A percentile compares a stretch with the other conserved stretches of the same genome.
Conservation (phyloP, 2,113 vertebrate species). For the Neolamprologus hecqui region DNA sequence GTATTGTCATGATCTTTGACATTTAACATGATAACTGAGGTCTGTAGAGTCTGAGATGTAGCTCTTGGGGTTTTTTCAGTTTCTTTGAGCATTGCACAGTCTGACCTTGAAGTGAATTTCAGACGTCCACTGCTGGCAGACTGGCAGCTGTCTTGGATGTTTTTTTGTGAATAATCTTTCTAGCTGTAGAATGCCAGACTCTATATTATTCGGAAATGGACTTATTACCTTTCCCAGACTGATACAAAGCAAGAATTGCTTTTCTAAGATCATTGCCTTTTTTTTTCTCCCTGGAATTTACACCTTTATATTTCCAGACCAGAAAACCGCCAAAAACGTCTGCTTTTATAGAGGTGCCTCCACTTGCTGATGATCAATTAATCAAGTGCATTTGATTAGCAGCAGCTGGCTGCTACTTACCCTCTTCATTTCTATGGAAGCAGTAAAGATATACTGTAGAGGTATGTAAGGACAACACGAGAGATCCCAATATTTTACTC, state of each 20-base stretch:
- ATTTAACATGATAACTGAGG: not conserved
- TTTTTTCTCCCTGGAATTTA: not conserved
- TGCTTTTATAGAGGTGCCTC: not conserved
- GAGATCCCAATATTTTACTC: not conserved
- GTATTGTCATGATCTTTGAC: not conserved
- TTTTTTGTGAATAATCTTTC: not conserved
- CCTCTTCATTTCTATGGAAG: not conserved
- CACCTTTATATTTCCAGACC: not conserved
- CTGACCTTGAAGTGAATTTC: not conserved
- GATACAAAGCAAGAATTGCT: not conserved
- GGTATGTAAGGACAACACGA: not conserved
- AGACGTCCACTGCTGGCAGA: not conserved
- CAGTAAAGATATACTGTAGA: not conserved
- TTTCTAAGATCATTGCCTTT: not conserved
- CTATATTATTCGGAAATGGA: not conserved
- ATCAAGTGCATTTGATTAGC: not conserved
- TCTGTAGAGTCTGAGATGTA: not conserved
- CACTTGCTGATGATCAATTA: not conserved
- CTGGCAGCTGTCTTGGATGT: not conserved
- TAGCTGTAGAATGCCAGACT: not conserved
- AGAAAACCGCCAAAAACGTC: rapidly evolving
- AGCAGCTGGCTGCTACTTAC: not conserved
- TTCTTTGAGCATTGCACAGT: not conserved
- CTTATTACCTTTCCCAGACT: not conserved
- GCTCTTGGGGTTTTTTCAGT: not conserved